phyloP scores from a whole-genome alignment of 2,113 vertebrate species.

The Gymnocephalus cernua region DNA sequence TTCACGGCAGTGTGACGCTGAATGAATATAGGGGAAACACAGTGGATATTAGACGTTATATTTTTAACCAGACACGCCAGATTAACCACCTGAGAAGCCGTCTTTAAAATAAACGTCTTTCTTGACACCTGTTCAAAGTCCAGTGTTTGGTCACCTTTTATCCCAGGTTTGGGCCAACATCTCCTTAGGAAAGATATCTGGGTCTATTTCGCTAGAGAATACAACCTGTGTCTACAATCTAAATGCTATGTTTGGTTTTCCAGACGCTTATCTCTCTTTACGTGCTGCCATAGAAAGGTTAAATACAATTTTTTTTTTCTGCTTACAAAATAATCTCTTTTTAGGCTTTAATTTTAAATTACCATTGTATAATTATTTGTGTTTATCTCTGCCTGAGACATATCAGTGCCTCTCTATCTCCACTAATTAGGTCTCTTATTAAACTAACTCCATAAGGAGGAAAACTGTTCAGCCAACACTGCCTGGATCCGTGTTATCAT shows the following conservation, averaged over 20 bases:
- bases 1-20: no score
- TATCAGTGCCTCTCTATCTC: conserved; percentile 36
- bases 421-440: conserved; percentile 63
- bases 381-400: conserved; percentile 47
- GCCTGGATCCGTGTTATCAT: conserved; percentile 52
- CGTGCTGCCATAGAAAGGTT: conserved; percentile 10
- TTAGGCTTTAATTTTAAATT: conserved; percentile 31
- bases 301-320: conserved; percentile 21
- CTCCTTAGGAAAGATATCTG: background rate
- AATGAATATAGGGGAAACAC: no score
- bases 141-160: background rate
- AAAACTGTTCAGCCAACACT: conserved; percentile 43
- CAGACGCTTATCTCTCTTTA: conserved; percentile 23
- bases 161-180: background rate
- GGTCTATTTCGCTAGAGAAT: background rate
- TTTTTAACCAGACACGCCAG: no score
- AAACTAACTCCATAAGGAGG: conserved; percentile 53
- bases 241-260: conserved; percentile 21
- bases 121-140: background rate
- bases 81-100: no score
- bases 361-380: conserved; percentile 39
- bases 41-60: no score
- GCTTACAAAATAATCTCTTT: conserved; percentile 1
- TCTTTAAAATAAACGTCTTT: background rate
- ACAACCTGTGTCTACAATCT: background rate